Conservation (phyloP, 2,888 invertebrate genomes). For the Dasypolia templi region DNA sequence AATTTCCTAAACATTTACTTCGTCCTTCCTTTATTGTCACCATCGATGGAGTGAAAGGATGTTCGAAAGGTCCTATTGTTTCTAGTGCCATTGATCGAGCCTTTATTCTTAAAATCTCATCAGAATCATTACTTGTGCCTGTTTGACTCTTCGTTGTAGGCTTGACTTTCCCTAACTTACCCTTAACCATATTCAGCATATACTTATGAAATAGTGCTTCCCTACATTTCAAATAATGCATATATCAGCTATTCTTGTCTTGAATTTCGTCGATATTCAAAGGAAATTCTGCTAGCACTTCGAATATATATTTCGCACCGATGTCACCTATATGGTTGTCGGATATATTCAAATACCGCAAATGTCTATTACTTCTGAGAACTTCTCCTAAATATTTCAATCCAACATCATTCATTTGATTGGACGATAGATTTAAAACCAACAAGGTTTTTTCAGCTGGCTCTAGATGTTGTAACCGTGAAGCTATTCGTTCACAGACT, state of each 20-base stretch:
- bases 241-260: conserved; percentile 61
- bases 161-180: conserved; percentile 54
- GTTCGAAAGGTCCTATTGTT: conserved; percentile 68
- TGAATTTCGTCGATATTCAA: conserved; percentile 72
- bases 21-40: conserved; percentile 61
- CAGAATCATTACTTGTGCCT: conserved; percentile 11
- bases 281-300: conserved; percentile 74
- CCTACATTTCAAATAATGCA: conserved; percentile 64
- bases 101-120: conserved; percentile 62
- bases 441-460: conserved; percentile 71
- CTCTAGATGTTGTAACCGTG: conserved; percentile 63
- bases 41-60: conserved; percentile 69
- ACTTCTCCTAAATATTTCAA: conserved; percentile 74
- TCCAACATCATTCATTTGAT: conserved; percentile 80
- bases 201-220: conserved; percentile 48
- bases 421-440: conserved; percentile 79
- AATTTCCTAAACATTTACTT: conserved; percentile 74
- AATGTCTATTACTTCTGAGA: conserved; percentile 78
- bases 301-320: conserved; percentile 74
- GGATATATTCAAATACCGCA: conserved; percentile 81
- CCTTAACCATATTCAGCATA: conserved; percentile 44
- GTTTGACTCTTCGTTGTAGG: conserved; percentile 49
- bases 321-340: conserved; percentile 77
- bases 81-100: conserved; percentile 69
- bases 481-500: conserved; percentile 71